These are phyloP conservation scores for Ruditapes philippinarum DNA, from an alignment of 1,140 invertebrate genomes.

Conservation along the genomic window DNA sequence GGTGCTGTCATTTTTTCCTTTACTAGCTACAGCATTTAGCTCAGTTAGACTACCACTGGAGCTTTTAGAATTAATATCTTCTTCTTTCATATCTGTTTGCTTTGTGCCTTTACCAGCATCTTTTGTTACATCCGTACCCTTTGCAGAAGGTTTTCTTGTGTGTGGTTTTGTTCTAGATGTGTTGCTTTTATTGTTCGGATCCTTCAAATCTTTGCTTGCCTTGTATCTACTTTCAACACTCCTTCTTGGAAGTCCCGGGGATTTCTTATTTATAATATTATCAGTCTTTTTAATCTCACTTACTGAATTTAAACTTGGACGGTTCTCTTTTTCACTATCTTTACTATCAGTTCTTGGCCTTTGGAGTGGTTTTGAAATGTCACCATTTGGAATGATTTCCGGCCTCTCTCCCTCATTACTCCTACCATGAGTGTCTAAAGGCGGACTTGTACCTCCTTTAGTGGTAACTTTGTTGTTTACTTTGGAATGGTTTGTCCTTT, in stretches of 20 bases:
- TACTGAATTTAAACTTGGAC: slow-evolving; percentile 54
- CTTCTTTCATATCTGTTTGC: background rate
- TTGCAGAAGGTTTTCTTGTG: background rate
- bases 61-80: background rate
- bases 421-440: background rate
- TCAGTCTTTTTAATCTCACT: slow-evolving; percentile 28
- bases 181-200: background rate
- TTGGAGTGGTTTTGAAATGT: background rate
- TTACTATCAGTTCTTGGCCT: slow-evolving; percentile 72
- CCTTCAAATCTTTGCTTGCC: background rate
- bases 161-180: background rate
- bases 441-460: background rate
- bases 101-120: background rate
- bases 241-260: background rate
- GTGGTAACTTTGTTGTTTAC: background rate
- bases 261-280: background rate
- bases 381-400: slow-evolving; percentile 30
- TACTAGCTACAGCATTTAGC: background rate
- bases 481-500: background rate
- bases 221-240: background rate
- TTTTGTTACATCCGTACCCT: background rate
- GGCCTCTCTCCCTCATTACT: slow-evolving; percentile 29
- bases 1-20: background rate
- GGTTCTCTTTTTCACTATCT: slow-evolving; percentile 84
- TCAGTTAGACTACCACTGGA: background rate